Base-by-base conservation (phyloP, 53 echinoderm and acorn worm genomes). In the Paracentrotus lividus region DNA sequence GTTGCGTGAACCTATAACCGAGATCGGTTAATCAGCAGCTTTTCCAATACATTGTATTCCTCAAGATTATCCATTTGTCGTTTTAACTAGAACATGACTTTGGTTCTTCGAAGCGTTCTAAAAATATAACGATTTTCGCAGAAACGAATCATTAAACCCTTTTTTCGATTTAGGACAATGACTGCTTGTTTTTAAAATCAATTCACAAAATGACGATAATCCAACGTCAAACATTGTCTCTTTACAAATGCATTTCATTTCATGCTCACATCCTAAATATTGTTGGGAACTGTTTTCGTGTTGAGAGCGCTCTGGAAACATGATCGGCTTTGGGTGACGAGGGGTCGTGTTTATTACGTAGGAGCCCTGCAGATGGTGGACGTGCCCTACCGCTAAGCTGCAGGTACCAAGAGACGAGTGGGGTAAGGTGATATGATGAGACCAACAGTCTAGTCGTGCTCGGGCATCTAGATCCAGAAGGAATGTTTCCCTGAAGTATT, bases 261-360 rank as follows among this genome's bases (percentile, higher is more conserved):
- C 40, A 32, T 27, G 36, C 36, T 21, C 38, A 38, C 20, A 72
- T n/a, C 45, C 47, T 47, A 33, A 40, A 81, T 49, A 81, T 81
- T 47, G 7, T 47, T n/a, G 2, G 44, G 18, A 45, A 26, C 44
- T 81, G 81, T 26, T 81, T 72, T 81, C 81, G 42, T 77, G 8
- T 77, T n/a, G 1, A 3, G 49, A 81, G 81, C 81, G 49, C 47
- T 81, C 40, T 47, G 45, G 81, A 81, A 81, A 81, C 81, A 47
- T 47, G 81, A 81, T 81, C 81, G 6, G 24, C n/a, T 45, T 21
- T 47, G n/a, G 81, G 47, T 81, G 81, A 44, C 47, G 47, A 77
- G n/a, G 81, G 81, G 81, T 81, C 81, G 81, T 81, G 44, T 81
- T 81, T 47, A 81, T 81, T 81, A 81, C 81, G 44, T 27, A 47